Percentiles rank a stretch among this genome's conserved stretches.
Conservation (phyloP, 2,888 invertebrate species). For the Trissoscelio sp. region DNA sequence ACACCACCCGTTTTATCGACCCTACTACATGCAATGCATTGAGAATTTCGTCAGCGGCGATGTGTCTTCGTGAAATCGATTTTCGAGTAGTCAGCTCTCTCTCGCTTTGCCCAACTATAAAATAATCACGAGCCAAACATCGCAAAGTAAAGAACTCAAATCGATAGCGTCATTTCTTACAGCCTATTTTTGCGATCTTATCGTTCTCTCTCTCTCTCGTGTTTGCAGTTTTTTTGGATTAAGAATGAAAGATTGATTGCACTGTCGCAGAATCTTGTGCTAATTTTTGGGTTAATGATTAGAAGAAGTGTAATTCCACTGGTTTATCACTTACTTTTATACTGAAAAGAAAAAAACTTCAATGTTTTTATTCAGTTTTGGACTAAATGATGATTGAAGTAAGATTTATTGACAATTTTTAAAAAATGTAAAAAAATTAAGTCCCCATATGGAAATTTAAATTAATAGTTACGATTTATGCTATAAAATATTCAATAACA, state of each 20-base stretch:
- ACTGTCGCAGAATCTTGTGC: background rate
- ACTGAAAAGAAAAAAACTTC: too few relatives aligned
- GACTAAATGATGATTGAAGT: too few relatives aligned
- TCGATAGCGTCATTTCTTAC: slow-evolving; percentile 39
- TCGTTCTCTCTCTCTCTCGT: slow-evolving; percentile 4
- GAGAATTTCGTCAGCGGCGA: slow-evolving; percentile 71
- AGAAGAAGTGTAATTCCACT: too few relatives aligned
- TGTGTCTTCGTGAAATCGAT: slow-evolving; percentile 70
- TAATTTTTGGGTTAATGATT: too few relatives aligned
- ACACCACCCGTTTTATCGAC: slow-evolving; percentile 74
- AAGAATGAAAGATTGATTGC: slow-evolving; percentile 19
- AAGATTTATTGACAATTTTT: too few relatives aligned
- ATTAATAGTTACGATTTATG: too few relatives aligned
- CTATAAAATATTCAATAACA: too few relatives aligned
- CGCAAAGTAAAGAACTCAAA: slow-evolving; percentile 32
- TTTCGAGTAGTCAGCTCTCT: slow-evolving; percentile 55
- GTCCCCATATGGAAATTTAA: too few relatives aligned
- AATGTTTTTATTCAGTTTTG: too few relatives aligned
- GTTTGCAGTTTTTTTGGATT: background rate
- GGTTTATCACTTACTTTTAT: too few relatives aligned
- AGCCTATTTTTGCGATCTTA: slow-evolving; percentile 27
- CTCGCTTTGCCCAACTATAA: slow-evolving; percentile 48
- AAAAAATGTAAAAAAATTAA: too few relatives aligned
- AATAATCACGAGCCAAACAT: slow-evolving; percentile 51
- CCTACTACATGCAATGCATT: slow-evolving; percentile 71